A percentile compares a stretch with the other conserved stretches of the same genome.
These are phyloP conservation scores for Pygocentrus nattereri DNA, from an alignment of 2,797 vertebrate species.

Conservation along the genomic window DNA sequence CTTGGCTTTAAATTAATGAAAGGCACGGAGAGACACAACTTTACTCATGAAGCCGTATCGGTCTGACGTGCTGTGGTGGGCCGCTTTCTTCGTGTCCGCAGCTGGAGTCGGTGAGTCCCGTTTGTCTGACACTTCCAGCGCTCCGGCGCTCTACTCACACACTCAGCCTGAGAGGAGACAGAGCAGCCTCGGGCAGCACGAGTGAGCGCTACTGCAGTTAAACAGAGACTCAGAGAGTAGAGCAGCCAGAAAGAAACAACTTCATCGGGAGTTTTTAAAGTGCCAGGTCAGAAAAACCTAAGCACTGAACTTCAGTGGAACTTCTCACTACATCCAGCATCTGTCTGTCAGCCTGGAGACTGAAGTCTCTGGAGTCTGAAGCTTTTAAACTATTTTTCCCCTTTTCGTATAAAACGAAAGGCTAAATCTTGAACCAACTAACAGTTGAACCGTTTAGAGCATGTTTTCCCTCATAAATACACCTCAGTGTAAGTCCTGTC, in stretches of 20 bases:
- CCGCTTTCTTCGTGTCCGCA: slow-evolving; percentile 46
- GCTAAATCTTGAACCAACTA: no score
- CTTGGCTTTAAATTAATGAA: slow-evolving; percentile 34
- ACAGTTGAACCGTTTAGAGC: no score
- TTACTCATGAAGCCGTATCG: slow-evolving; percentile 49
- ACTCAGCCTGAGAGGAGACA: not conserved
- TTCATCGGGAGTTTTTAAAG: not conserved
- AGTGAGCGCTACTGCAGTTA: no score
- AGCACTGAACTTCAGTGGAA: not conserved
- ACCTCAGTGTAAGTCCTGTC: no score
- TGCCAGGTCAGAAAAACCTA: not conserved
- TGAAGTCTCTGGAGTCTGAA: not conserved
- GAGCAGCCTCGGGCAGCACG: no score
- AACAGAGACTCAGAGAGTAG: no score
- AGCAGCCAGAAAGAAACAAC: not conserved
- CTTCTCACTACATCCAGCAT: not conserved
- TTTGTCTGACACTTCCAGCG: slow-evolving; percentile 35
- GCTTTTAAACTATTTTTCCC: not conserved
- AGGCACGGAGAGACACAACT: not conserved
- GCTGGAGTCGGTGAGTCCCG: slow-evolving; percentile 55
- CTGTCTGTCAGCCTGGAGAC: not conserved
- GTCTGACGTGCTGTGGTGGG: slow-evolving; percentile 39
- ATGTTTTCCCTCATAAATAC: no score
- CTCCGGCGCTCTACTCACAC: not conserved
- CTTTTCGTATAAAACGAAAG: not conserved